These are phyloP conservation scores for Gambusia holbrooki DNA, from an alignment of 2,113 vertebrate species.

Conservation along the genomic window DNA sequence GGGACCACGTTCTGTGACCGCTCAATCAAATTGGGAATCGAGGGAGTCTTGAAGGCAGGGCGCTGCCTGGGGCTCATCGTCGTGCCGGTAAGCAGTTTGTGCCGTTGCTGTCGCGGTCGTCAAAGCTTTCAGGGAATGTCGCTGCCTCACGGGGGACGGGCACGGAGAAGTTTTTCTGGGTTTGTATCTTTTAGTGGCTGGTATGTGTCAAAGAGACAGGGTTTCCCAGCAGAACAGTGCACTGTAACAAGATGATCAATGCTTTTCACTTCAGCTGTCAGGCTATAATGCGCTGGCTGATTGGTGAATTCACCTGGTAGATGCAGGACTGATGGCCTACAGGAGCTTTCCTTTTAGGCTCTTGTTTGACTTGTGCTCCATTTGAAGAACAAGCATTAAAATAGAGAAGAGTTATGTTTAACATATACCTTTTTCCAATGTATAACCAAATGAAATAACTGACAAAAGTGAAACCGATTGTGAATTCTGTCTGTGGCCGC, in stretches of 20 bases:
- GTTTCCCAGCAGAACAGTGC: slow-evolving; percentile 10
- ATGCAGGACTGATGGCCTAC: background rate
- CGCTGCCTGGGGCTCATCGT: background rate
- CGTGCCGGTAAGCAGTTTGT: background rate
- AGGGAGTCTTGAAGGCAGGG: background rate
- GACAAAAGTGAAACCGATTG: background rate
- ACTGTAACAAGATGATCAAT: slow-evolving; percentile 15
- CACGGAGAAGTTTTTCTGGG: background rate
- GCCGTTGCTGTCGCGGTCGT: background rate
- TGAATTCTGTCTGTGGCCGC: background rate
- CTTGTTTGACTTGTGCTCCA: background rate
- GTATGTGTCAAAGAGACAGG: slow-evolving; percentile 4
- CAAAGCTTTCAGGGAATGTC: background rate
- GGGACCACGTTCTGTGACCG: background rate
- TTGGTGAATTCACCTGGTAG: background rate
- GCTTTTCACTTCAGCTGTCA: slow-evolving; percentile 15
- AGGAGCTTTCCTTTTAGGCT: background rate
- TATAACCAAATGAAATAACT: background rate
- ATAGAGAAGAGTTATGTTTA: background rate
- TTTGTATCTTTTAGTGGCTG: slow-evolving; percentile 6
- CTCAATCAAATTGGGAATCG: background rate
- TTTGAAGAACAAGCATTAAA: background rate
- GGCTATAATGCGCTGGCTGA: background rate
- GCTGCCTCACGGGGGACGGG: background rate
- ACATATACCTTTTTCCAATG: background rate